Percentiles rank a stretch among this genome's conserved stretches.
Conservation (phyloP, 2,888 invertebrate genomes). For the Ametastegia equiseti region DNA sequence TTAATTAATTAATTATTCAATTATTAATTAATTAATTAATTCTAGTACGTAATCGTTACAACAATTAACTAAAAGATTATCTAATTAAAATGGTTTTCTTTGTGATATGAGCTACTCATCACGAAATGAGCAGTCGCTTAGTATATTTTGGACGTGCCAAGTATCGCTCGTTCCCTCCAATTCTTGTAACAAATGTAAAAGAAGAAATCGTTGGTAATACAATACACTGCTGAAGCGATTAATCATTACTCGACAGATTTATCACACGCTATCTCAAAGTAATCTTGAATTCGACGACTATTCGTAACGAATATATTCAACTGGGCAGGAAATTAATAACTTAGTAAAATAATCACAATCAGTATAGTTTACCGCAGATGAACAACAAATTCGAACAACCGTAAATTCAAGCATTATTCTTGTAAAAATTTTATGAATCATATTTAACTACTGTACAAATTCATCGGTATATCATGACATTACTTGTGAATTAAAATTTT, state of each 20-base stretch:
- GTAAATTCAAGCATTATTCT: not conserved
- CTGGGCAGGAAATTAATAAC: slow-evolving; percentile 17
- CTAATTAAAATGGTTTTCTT: slow-evolving; percentile 58
- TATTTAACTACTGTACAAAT: too few species aligned
- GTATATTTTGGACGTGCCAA: slow-evolving; percentile 55
- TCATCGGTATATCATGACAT: too few species aligned
- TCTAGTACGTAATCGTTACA: slow-evolving; percentile 60
- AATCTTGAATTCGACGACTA: slow-evolving; percentile 3
- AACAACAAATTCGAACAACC: not conserved
- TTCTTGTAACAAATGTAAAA: slow-evolving; percentile 52
- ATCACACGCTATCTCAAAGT: not conserved
- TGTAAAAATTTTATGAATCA: not conserved
- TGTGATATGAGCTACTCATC: slow-evolving; percentile 51
- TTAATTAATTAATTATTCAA: too few species aligned
- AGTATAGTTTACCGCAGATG: slow-evolving; percentile 27
- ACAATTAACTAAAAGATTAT: slow-evolving; percentile 63
- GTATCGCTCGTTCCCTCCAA: slow-evolving; percentile 53
- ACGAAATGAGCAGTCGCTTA: slow-evolving; percentile 55
- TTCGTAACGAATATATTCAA: slow-evolving; percentile 4
- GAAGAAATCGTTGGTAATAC: slow-evolving; percentile 52
- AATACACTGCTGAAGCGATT: not conserved
- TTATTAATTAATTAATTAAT: too few species aligned
- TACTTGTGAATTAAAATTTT: too few species aligned
- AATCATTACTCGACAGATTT: not conserved
- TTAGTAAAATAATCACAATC: slow-evolving; percentile 40